Evolutionary conservation across 2,113 vertebrate genomes (phyloP).

Genomic region (Platichthys flesus): DNA sequence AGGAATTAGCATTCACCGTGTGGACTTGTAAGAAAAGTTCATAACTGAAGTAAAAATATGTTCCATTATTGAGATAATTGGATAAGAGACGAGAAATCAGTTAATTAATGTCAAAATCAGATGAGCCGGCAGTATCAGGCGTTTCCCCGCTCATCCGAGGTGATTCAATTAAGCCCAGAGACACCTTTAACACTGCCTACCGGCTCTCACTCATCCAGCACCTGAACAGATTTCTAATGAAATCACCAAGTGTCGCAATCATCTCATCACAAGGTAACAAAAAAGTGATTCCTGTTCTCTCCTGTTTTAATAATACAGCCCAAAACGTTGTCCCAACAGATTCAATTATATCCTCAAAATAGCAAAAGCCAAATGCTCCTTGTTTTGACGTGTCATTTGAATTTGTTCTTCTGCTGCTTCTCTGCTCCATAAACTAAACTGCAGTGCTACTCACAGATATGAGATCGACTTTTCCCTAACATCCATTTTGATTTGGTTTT

Average conservation of each 20-base stretch:
- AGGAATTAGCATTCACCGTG: conserved; percentile 47
- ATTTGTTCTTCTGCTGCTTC: neutral
- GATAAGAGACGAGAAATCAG: conserved; percentile 39
- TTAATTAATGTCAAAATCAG: conserved; percentile 63
- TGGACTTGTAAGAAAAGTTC: conserved; percentile 34
- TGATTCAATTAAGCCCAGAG: conserved; percentile 61
- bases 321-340: neutral
- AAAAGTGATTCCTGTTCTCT: conserved; percentile 29
- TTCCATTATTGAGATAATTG: conserved; percentile 58
- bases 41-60: conserved; percentile 49
- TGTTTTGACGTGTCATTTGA: neutral
- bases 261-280: conserved; percentile 40
- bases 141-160: conserved; percentile 39
- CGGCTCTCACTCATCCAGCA: conserved; percentile 34
- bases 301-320: neutral
- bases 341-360: neutral
- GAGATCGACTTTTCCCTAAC: conserved; percentile 17
- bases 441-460: conserved; percentile 17
- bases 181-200: conserved; percentile 54
- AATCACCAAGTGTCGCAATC: conserved; percentile 27
- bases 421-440: conserved; percentile 34
- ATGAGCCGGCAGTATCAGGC: conserved; percentile 33
- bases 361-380: neutral
- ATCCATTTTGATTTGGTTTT: conserved; percentile 38
- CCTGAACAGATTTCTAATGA: conserved; percentile 54